These are phyloP conservation scores for Anagyrus pseudococci DNA, from an alignment of 2,888 invertebrate species.

Conservation along the genomic window DNA sequence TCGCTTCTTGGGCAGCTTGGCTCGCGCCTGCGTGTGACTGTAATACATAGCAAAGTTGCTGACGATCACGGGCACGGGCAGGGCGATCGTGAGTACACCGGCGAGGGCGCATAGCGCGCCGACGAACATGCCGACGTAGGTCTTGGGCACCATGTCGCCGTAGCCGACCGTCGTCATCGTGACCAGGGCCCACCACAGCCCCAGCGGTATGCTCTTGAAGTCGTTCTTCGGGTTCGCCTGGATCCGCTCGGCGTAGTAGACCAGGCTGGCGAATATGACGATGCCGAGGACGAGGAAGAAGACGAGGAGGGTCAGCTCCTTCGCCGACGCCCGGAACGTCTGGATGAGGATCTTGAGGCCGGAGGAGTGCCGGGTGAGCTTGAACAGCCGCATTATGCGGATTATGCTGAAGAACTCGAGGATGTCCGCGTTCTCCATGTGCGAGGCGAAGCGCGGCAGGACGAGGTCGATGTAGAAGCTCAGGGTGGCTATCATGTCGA, in stretches of 20 bases:
- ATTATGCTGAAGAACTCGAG: constrained; percentile 98
- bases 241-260: constrained; percentile 97
- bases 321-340: constrained; percentile 95
- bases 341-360: constrained; percentile 98
- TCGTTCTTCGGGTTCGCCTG: constrained; percentile 95
- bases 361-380: constrained; percentile 95
- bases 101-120: constrained; percentile 97
- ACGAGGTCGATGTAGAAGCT: constrained; percentile 97
- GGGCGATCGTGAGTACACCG: constrained; percentile 97
- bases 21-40: constrained; percentile 94
- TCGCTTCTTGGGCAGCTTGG: constrained; percentile 98
- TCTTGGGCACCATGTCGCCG: constrained; percentile 98
- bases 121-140: constrained; percentile 98
- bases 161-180: constrained; percentile 99
- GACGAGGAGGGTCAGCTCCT: constrained; percentile 93
- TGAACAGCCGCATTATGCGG: constrained; percentile 96
- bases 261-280: constrained; percentile 92
- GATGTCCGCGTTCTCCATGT: constrained; percentile 93
- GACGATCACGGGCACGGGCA: constrained; percentile 99
- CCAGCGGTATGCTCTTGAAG: constrained; percentile 97
- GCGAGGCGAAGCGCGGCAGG: constrained; percentile 87
- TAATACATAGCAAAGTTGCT: constrained; percentile 99
- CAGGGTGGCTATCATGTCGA: constrained; percentile 98
- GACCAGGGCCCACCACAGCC: constrained; percentile 98
- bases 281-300: constrained; percentile 98